Base-by-base conservation (phyloP, 2,888 invertebrate species). In the Cylloceria caligata region DNA sequence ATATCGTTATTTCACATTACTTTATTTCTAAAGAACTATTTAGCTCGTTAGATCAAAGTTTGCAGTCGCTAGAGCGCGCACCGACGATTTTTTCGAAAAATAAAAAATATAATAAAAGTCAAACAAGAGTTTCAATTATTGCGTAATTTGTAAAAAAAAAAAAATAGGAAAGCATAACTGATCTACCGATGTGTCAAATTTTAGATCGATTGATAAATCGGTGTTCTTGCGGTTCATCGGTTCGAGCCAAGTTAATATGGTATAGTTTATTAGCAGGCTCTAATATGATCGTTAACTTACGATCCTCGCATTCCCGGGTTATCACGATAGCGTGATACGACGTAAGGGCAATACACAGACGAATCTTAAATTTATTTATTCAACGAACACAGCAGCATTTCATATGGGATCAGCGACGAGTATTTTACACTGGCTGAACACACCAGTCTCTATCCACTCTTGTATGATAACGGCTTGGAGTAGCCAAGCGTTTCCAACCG, bases 351-450 rank as follows among this genome's bases (percentile, higher is more conserved):
- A 78, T 71, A 69, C 47, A 21, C 74, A 19, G 30, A 67, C 78
- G 60, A 75, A 79, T 82, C 82, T 82, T 79, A 71, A 82, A 82
- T 82, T 82, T 82, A 82, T 82, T 82, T 79, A 82, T 82, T 71
- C 78, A 71, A 49, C 75, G 47, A 27, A 64, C 60, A 64, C 60
- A 52, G 42, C 65, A 69, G 74, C 34, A 21, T 47, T 65, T 65
- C 65, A n/a, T 30, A 16, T 47, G 11, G 57, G 16, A 39, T 3
- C n/a, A 30, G n/a, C 57, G 71, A 27, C 68, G 81, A 78, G 74
- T 78, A 78, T 81, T 78, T 74, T 60, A 78, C 55, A 39, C 68
- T 21, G 69, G 42, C 52, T 19, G 55, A 16, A 68, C 30, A 62
- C 34, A 7, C 7, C n/a, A 13, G 57, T 52, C 49, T 7, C 45